Evolutionary conservation across 2,797 vertebrate genomes (phyloP).

Genomic region (Pempheris klunzingeri): DNA sequence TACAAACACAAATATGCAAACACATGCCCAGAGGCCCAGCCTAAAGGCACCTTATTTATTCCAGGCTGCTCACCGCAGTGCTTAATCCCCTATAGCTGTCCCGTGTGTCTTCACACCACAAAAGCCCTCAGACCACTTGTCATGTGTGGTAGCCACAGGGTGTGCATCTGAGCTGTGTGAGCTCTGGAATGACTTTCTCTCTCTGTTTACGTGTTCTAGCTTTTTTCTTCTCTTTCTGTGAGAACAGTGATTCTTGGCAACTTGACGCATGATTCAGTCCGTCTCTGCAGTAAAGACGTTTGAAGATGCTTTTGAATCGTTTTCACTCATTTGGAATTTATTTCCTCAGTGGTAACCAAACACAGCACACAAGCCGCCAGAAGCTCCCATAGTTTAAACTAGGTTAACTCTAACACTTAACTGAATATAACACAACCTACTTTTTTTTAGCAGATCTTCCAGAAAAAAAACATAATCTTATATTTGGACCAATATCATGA

Average conservation of each 20-base stretch:
- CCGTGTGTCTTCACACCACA: background rate
- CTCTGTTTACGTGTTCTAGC: slow-evolving; percentile 29
- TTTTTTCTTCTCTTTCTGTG: slow-evolving; percentile 13
- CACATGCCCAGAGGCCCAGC: slow-evolving; percentile 36
- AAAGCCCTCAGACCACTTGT: background rate
- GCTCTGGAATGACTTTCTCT: slow-evolving; percentile 18
- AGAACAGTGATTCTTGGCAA: slow-evolving; percentile 33
- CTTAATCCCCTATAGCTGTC: slow-evolving; percentile 34
- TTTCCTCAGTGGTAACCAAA: slow-evolving; percentile 3
- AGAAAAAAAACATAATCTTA: background rate
- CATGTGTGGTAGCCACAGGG: too few species aligned
- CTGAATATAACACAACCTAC: fast-evolving
- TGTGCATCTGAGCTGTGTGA: too few species aligned
- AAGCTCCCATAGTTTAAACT: slow-evolving; percentile 1
- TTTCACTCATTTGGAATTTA: slow-evolving; percentile 13
- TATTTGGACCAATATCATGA: background rate
- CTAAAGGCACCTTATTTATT: slow-evolving; percentile 36
- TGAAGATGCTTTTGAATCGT: background rate
- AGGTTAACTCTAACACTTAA: background rate
- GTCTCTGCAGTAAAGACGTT: slow-evolving; percentile 15
- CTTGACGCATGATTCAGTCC: slow-evolving; percentile 40
- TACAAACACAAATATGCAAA: slow-evolving; percentile 17
- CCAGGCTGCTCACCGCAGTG: slow-evolving; percentile 2
- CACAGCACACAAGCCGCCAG: background rate
- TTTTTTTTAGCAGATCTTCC: background rate